phyloP scores from a whole-genome alignment of 2,888 invertebrate species.

The Lampropteryx suffumata region DNA sequence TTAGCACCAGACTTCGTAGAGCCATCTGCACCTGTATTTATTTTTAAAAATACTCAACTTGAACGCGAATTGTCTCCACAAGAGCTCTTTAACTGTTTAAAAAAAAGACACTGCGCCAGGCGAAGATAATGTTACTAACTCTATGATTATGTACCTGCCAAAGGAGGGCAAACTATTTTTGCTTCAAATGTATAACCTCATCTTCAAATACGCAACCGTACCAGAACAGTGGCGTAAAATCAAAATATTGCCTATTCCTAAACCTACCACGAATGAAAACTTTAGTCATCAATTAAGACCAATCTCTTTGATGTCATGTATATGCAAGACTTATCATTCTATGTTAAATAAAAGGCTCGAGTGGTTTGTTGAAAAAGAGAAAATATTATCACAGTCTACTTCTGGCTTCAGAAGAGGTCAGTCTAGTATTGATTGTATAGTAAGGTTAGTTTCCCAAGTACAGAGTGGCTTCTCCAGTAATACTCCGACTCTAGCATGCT shows the following conservation, averaged over 20 bases:
- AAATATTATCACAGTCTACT: background rate
- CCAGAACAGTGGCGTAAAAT: background rate
- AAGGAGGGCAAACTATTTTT: background rate
- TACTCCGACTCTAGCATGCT: background rate
- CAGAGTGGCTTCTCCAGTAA: background rate
- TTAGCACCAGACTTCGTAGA: background rate
- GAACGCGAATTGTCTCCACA: background rate
- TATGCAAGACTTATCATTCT: background rate
- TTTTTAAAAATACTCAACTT: background rate
- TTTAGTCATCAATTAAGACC: background rate
- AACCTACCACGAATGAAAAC: background rate
- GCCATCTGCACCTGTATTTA: background rate
- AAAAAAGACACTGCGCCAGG: background rate
- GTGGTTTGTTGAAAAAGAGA: background rate
- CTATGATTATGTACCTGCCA: too few relatives aligned
- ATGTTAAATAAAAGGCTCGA: background rate
- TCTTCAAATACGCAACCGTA: background rate
- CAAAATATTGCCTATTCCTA: background rate
- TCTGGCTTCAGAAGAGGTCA: background rate
- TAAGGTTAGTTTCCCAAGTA: background rate
- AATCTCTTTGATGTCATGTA: background rate
- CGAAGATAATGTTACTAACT: background rate
- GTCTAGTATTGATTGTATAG: background rate
- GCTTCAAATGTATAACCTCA: background rate
- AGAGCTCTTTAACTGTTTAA: background rate